These are phyloP conservation scores for Epizoanthus fatuus DNA, from an alignment of 92 coral and sea anemone genomes.

Conservation along the genomic window DNA sequence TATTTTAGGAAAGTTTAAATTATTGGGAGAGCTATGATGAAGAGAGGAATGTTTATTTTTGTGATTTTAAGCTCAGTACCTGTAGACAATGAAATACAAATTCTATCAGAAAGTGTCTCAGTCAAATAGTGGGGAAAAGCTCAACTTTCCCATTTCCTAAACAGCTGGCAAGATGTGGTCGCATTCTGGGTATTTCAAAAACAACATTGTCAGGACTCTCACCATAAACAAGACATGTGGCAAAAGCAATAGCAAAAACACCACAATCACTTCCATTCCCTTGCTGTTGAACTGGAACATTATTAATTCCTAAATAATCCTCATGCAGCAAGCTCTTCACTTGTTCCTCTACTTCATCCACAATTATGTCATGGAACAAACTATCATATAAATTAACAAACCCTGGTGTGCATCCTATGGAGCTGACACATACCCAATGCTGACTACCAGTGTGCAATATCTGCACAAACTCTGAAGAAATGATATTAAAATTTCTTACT, in stretches of 20 bases:
- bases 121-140: too few relatives aligned
- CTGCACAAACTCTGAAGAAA: constrained; percentile 69
- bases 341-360: constrained; percentile 65
- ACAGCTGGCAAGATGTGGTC: constrained; percentile 63
- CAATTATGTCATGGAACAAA: constrained; percentile 62
- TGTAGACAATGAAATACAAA: too few relatives aligned
- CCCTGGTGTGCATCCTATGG: constrained; percentile 57
- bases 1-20: constrained; percentile 21
- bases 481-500: constrained; percentile 52
- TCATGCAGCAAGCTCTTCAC: constrained; percentile 50
- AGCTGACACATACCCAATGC: constrained; percentile 79
- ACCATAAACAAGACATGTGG: constrained; percentile 70
- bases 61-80: too few relatives aligned
- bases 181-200: constrained; percentile 72
- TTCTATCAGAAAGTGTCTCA: too few relatives aligned
- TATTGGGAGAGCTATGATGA: neutral
- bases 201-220: constrained; percentile 40
- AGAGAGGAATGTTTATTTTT: too few relatives aligned
- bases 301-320: constrained; percentile 30
- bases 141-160: neutral
- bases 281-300: constrained; percentile 77
- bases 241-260: constrained; percentile 68
- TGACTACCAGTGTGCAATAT: constrained; percentile 63
- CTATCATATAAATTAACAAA: constrained; percentile 68
- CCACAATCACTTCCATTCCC: constrained; percentile 73